phyloP scores from a whole-genome alignment of 2,113 vertebrate genomes.

The Tetrax tetrax region DNA sequence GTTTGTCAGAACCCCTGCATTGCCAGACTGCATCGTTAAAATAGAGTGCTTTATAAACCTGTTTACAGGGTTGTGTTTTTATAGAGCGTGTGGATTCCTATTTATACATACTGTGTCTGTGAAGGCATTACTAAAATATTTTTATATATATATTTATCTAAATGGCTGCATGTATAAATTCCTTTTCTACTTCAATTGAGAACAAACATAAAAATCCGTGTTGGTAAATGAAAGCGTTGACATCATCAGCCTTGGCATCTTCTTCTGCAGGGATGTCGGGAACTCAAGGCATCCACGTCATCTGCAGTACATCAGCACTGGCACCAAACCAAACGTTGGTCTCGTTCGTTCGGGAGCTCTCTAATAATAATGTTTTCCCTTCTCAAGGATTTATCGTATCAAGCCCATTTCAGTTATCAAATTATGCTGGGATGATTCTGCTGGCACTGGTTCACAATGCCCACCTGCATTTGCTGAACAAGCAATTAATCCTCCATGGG shows the following conservation, averaged over 20 bases:
- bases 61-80: neutral
- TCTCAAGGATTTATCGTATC: neutral
- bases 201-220: neutral
- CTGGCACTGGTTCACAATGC: neutral
- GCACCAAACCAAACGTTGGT: neutral
- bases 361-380: neutral
- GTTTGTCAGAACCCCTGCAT: neutral
- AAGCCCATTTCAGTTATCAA: neutral
- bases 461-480: fast-evolving
- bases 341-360: neutral
- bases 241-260: neutral
- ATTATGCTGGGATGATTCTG: neutral
- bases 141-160: neutral
- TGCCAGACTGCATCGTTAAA: neutral
- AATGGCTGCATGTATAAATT: neutral
- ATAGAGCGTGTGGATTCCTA: fast-evolving
- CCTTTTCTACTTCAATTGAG: neutral
- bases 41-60: neutral
- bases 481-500: neutral
- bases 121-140: neutral
- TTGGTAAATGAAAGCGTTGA: neutral
- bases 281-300: fast-evolving
- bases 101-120: neutral
- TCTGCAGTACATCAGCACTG: fast-evolving
- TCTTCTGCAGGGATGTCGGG: neutral